Base-by-base conservation (phyloP, 2,888 invertebrate genomes). In the Andrena chrysosceles region DNA sequence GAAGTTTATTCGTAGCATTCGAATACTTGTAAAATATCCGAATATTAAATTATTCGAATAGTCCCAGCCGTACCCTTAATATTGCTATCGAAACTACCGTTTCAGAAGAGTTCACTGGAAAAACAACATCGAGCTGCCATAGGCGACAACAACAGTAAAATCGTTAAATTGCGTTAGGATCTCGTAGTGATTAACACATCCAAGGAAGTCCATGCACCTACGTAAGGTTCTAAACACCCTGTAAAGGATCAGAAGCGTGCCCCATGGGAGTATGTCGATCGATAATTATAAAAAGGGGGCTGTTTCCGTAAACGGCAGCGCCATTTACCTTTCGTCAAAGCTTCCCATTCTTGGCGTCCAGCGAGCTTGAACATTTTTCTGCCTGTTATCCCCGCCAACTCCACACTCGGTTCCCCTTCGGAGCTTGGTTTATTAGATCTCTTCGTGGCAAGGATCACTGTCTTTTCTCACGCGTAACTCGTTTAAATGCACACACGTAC, bases 271-370 rank as follows among this genome's bases (percentile, higher is more conserved):
- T 49, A 59, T 35, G 23, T 33, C 56, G 60, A 54, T 60, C 48
- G 62, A 35, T 56, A 62, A 20, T 42, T 29, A 26, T 66, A 60
- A 42, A 42, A 42, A 60, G 20, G 66, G 20, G 56, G 23, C 23
- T 23, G 23, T 56, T 56, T 66, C 74, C 10, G 77, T 77, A 66
- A 77, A 74, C 79, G 71, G 66, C 77, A 8, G 13, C 52, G 82
- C 66, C 82, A 82, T 88, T 90, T 93, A 93, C 93, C 93, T 92
- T 92, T 93, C 60, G 91, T 91, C 92, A 91, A 92, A 72, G 90
- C 89, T 84, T 93, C 93, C 89, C 92, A 91, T 70, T 93, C 93
- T 84, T 92, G 93, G 60, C 91, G 89, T 80, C 89, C 91, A 67
- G 91, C 83, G 72, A 93, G 88, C 89, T 93, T 93, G 87, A 93